Percentiles rank a stretch among this genome's conserved stretches.
These are phyloP conservation scores for Uromys caudimaculatus DNA, from an alignment of 2,797 vertebrate species.

Conservation along the genomic window DNA sequence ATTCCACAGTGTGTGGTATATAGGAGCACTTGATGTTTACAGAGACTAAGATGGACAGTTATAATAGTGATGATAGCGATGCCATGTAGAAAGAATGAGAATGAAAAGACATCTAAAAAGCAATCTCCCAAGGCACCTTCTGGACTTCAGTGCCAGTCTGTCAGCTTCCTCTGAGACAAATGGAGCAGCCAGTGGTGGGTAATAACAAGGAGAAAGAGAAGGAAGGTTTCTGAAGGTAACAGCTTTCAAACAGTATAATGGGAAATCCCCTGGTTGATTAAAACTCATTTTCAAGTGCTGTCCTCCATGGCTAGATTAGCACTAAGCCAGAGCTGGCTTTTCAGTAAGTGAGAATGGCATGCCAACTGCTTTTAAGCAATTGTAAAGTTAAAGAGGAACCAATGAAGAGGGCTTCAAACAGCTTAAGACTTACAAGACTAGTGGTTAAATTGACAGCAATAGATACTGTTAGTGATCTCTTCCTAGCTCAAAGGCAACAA, in stretches of 20 bases:
- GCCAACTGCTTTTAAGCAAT: neutral
- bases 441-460: neutral
- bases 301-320: neutral
- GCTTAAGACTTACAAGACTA: neutral
- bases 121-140: neutral
- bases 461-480: neutral
- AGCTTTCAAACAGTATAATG: neutral
- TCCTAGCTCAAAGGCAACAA: neutral
- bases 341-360: neutral
- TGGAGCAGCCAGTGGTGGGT: neutral
- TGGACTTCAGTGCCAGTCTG: neutral
- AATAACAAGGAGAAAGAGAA: neutral
- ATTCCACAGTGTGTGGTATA: neutral
- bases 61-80: neutral
- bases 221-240: neutral
- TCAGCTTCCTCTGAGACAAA: neutral
- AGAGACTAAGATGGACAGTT: neutral
- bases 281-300: neutral
- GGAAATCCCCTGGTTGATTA: neutral
- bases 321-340: neutral
- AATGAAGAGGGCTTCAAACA: neutral
- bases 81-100: neutral
- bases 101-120: neutral
- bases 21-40: neutral
- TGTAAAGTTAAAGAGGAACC: neutral